Base-by-base conservation (phyloP, 1,140 invertebrate species). In the Helicoverpa zea region DNA sequence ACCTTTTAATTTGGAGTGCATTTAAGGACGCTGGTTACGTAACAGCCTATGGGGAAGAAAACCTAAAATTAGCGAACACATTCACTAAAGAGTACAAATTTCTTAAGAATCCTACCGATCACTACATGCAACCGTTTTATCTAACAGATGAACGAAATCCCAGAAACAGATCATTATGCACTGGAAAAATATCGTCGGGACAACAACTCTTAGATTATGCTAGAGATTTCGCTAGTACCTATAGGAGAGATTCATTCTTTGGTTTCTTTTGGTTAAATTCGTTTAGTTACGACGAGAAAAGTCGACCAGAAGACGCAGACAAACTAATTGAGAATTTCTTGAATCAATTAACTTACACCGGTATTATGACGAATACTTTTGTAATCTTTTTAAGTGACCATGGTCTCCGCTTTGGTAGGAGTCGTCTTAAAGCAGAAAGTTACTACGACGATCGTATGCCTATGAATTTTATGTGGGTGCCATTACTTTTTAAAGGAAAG, bases 321-420 rank as follows among this genome's bases (percentile, higher is more conserved):
- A 87, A 89, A 11, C 92, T 95, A 68, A 85, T 97, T 12, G 87
- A 95, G 11, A 83, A 92, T 11, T 97, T 96, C 80, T 93, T 97
- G 5, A 89, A 95, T 61, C 90, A 95, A 11, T 85, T 97, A 9
- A 90, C 95, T 9, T 88, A 94, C 11, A 94, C 94, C 2, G 96
- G 96, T 0, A 88, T 96, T 0, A 84, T 96, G 72, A 95, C 96
- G 74, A 96, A 96, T 54, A 96, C 96, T 0, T 93, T 96, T 74
- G 87, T 99, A 0, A 95, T 98, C n/a, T 96, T 98, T 68, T 95
- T 98, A 79, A 98, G 98, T 84, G 98, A 99, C 88, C 98, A 99
- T 90, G 98, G 98, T 0, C 96, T 98, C 88, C 91, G 98, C 10
- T 98, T 97, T 90, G 98, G 98, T 0, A 91, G 96, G 29, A 96